These are phyloP conservation scores for Drosophila prolongata DNA, from an alignment of 2,888 invertebrate species.

Conservation along the genomic window DNA sequence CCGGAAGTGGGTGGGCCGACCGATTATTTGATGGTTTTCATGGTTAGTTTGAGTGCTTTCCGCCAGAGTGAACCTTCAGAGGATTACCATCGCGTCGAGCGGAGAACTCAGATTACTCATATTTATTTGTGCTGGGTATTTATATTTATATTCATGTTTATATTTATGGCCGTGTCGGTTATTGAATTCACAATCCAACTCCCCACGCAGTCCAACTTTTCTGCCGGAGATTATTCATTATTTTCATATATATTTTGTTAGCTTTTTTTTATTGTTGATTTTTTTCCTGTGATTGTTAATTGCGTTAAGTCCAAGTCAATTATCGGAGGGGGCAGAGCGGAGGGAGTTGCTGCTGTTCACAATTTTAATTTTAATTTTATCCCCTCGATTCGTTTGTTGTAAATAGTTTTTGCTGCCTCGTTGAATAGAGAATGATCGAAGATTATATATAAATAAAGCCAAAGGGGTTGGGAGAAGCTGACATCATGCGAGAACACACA, in stretches of 20 bases:
- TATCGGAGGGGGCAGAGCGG: constrained; percentile 48
- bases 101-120: constrained; percentile 7
- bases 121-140: constrained; percentile 5
- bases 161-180: constrained; percentile 26
- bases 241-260: constrained; percentile 31
- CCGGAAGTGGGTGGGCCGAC: constrained; percentile 46
- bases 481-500: constrained; percentile 6
- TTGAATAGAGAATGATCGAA: constrained; percentile 21
- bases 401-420: constrained; percentile 7
- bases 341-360: not conserved
- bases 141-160: constrained; percentile 23
- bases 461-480: not conserved
- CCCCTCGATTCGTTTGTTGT: constrained; percentile 44
- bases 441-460: no score
- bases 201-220: constrained; percentile 7
- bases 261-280: constrained; percentile 24
- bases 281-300: constrained; percentile 59
- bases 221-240: constrained; percentile 47
- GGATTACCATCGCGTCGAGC: constrained; percentile 21
- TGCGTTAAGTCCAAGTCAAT: constrained; percentile 71
- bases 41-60: constrained; percentile 59
- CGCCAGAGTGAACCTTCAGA: constrained; percentile 42
- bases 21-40: constrained; percentile 62
- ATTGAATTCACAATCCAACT: constrained; percentile 23
- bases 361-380: constrained; percentile 62